Conservation (phyloP, 2,797 vertebrate genomes). For the Lateolabrax maculatus region DNA sequence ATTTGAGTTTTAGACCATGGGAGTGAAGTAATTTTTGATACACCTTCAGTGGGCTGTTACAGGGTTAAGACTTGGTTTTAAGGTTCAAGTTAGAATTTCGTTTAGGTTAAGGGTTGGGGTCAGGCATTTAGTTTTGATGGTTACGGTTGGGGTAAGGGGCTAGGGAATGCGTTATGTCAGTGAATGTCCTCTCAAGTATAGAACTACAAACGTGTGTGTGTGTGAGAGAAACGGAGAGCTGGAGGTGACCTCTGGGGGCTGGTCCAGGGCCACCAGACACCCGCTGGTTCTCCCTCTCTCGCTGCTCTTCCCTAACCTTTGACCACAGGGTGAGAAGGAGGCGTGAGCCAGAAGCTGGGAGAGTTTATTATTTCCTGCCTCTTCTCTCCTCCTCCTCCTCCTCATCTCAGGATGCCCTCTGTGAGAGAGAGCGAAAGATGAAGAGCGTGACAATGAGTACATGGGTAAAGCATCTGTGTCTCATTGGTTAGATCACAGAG, state of each 20-base stretch:
- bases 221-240: conserved; percentile 28
- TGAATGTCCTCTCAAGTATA: too few species aligned
- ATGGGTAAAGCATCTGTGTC: conserved; percentile 39
- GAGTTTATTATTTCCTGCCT: conserved; percentile 88
- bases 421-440: conserved; percentile 40
- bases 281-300: conserved; percentile 76
- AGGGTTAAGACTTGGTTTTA: too few species aligned
- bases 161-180: too few species aligned
- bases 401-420: conserved; percentile 53
- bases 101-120: too few species aligned
- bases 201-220: not conserved
- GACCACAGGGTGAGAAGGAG: conserved; percentile 78
- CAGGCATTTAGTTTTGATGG: too few species aligned
- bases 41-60: too few species aligned
- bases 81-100: too few species aligned
- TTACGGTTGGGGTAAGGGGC: too few species aligned
- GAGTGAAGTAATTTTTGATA: too few species aligned
- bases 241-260: conserved; percentile 70
- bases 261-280: conserved; percentile 75
- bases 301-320: conserved; percentile 74
- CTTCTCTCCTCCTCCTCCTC: conserved; percentile 57
- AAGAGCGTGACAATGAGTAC: conserved; percentile 36
- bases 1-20: too few species aligned
- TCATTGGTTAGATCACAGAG: conserved; percentile 18
- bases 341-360: conserved; percentile 77